Percentiles rank a stretch among this genome's conserved stretches.
phyloP scores from a whole-genome alignment of 2,113 vertebrate genomes.

The Hippocampus comes region DNA sequence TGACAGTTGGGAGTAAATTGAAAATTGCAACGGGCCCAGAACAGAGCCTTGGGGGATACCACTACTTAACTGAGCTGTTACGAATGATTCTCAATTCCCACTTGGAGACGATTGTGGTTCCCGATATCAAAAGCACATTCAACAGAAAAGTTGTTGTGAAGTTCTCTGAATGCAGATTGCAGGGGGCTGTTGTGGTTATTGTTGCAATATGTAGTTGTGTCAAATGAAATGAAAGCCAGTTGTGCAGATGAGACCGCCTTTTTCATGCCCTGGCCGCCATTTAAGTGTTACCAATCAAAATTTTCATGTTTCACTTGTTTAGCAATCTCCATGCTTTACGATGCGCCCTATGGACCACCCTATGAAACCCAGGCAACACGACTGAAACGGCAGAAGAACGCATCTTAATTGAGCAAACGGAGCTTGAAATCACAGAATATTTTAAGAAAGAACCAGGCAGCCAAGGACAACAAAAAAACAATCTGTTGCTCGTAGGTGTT shows the following conservation, averaged over 20 bases:
- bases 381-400: background rate
- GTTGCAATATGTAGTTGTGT: background rate
- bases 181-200: background rate
- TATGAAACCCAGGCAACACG: background rate
- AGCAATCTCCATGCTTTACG: conserved; percentile 46
- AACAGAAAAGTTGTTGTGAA: background rate
- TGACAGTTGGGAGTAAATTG: background rate
- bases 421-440: background rate
- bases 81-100: background rate
- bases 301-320: conserved; percentile 64
- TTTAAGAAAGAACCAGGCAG: background rate
- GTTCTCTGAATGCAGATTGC: background rate
- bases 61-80: background rate
- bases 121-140: background rate
- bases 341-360: conserved; percentile 13
- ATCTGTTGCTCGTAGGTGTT: too few species aligned
- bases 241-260: conserved; percentile 34
- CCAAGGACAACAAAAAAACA: background rate
- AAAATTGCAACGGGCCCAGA: background rate
- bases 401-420: background rate
- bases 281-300: conserved; percentile 72
- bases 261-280: conserved; percentile 52
- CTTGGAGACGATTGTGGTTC: background rate
- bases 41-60: background rate
- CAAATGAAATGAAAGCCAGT: background rate